Percentiles rank a stretch among this genome's conserved stretches.
These are phyloP conservation scores for Leptopilina myrica DNA, from an alignment of 2,888 invertebrate genomes.

Conservation along the genomic window DNA sequence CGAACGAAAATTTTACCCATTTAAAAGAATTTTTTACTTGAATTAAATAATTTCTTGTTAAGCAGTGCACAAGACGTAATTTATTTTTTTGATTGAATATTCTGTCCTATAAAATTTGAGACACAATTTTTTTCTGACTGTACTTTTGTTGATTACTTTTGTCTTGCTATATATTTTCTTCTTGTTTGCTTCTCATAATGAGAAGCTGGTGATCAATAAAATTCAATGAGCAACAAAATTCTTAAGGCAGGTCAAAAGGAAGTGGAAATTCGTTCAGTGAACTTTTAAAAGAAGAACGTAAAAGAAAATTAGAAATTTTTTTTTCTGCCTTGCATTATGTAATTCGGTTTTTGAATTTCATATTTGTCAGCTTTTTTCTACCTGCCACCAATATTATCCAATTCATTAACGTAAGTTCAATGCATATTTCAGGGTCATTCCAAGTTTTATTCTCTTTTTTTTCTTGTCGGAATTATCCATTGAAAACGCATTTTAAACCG, in stretches of 20 bases:
- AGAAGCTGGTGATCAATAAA: slow-evolving; percentile 5
- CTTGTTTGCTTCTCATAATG: background rate
- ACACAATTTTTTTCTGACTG: too few species aligned
- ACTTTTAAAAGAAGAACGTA: background rate
- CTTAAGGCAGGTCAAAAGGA: background rate
- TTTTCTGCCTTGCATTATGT: background rate
- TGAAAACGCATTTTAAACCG: background rate
- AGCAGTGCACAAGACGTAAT: too few species aligned
- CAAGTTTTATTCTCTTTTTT: background rate
- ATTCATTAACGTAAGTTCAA: slow-evolving; percentile 29
- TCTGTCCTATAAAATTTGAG: too few species aligned
- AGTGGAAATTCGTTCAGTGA: background rate
- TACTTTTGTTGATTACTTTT: too few species aligned
- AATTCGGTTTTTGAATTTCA: background rate
- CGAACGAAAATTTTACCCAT: too few species aligned
- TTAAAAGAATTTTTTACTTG: too few species aligned
- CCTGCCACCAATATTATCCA: slow-evolving; percentile 18
- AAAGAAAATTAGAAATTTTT: background rate
- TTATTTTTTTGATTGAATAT: too few species aligned
- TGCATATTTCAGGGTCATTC: slow-evolving; percentile 26
- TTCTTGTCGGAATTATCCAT: slow-evolving; percentile 12
- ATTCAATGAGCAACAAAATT: background rate
- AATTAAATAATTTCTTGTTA: too few species aligned
- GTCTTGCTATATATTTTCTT: background rate
- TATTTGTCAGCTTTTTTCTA: background rate